phyloP scores from a whole-genome alignment of 2,888 invertebrate species.

The Steinernema hermaphroditum region DNA sequence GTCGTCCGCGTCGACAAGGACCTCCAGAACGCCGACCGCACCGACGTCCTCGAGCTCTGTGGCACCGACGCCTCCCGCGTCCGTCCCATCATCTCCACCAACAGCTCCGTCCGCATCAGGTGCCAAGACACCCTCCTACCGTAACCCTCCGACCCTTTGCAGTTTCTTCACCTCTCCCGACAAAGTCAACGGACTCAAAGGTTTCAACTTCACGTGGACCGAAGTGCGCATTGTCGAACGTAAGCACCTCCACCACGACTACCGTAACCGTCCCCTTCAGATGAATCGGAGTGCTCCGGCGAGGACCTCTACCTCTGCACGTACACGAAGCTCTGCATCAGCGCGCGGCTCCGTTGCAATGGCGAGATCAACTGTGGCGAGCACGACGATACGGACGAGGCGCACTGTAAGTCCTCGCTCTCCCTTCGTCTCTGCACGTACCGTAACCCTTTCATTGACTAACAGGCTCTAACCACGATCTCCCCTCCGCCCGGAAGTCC shows the following conservation, averaged over 20 bases:
- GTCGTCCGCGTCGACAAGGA: slow-evolving; percentile 46
- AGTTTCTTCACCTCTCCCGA: slow-evolving; percentile 65
- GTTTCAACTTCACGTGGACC: slow-evolving; percentile 66
- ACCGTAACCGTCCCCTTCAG: slow-evolving; percentile 39
- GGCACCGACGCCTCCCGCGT: slow-evolving; percentile 33
- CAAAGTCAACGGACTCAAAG: slow-evolving; percentile 64
- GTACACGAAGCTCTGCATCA: slow-evolving; percentile 79
- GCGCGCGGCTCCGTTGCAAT: slow-evolving; percentile 66
- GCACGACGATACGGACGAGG: slow-evolving; percentile 77
- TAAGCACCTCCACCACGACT: slow-evolving; percentile 33
- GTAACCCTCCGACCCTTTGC: slow-evolving; percentile 29
- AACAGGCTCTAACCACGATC: slow-evolving; percentile 22
- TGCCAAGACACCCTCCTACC: not conserved
- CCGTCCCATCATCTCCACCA: slow-evolving; percentile 44
- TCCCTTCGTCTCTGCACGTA: slow-evolving; percentile 4
- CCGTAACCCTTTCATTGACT: slow-evolving; percentile 21
- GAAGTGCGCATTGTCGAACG: slow-evolving; percentile 57
- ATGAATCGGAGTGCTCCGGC: slow-evolving; percentile 69
- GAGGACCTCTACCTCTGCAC: slow-evolving; percentile 73
- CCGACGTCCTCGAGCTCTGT: slow-evolving; percentile 42
- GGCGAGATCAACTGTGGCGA: slow-evolving; percentile 74
- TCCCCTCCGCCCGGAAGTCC: slow-evolving; percentile 5
- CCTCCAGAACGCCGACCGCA: slow-evolving; percentile 43
- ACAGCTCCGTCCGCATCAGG: slow-evolving; percentile 47
- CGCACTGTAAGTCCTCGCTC: slow-evolving; percentile 63